Base-by-base conservation (phyloP, 1,140 invertebrate genomes). In the Diplogasteroides magnus region DNA sequence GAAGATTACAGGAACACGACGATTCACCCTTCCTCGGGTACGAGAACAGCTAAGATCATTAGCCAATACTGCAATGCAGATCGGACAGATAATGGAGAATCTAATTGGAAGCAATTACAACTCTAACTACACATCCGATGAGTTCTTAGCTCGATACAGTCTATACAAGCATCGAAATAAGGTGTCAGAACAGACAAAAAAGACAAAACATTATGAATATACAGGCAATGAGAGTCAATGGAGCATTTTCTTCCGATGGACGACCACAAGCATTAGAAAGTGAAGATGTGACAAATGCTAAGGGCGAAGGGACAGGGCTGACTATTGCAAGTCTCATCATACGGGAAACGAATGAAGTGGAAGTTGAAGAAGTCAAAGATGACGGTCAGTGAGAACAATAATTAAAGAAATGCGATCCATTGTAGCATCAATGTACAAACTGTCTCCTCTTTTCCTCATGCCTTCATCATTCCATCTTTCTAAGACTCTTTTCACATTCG, bases 21-120 rank as follows among this genome's bases (percentile, higher is more conserved):
- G 32, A 26, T 48, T 48, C 37, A 48, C 37, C 19, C 37, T 48
- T 19, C 37, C 37, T 11, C 37, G 19, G 19, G 37, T 48, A 11
- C 6, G 37, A 11, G 6, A 48, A 48, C 19, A 6, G 6, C 37
- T 67, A 64, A 27, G 58, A 63, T 25, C 63, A 71, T 60, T 64
- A 37, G 15, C 57, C 63, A 2, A 67, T 63, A 37, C 69, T 86
- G 61, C 19, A 6, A 72, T 79, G 26, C 84, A 85, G 68, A 80
- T 86, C 29, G 85, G 85, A 14, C 67, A 81, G 13, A 82, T 84
- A 13, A 76, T 85, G 14, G 83, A 86, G 62, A 82, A 85, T 68
- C 68, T 86, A 69, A 85, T 86, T 82, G 84, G 83, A 15, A 83
- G 83, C 23, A 83, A 82, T 0, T 86, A 84, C 75, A 67, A 83